Evolutionary conservation across 2,888 invertebrate species (phyloP).

Genomic region (Drosophila eohydei): DNA sequence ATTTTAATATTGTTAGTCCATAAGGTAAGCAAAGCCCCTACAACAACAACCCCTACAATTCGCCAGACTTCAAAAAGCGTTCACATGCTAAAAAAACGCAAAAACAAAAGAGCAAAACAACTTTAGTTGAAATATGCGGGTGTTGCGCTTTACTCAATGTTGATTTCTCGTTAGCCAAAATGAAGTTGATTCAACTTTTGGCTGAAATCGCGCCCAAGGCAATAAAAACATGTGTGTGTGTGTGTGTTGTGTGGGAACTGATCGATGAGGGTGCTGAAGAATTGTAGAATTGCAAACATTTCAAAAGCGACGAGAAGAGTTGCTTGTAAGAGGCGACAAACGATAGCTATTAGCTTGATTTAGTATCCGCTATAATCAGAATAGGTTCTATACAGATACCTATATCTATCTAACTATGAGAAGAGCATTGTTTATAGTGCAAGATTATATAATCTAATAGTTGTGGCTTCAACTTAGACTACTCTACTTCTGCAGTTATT

Average conservation of each 20-base stretch:
- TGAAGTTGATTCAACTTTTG: slow-evolving; percentile 54
- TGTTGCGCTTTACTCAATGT: slow-evolving; percentile 41
- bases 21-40: slow-evolving; percentile 79
- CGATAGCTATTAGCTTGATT: background rate
- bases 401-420: background rate
- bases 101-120: slow-evolving; percentile 15
- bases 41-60: slow-evolving; percentile 29
- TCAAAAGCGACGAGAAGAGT: background rate
- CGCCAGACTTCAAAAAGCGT: slow-evolving; percentile 21
- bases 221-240: slow-evolving; percentile 1
- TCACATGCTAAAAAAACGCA: slow-evolving; percentile 37
- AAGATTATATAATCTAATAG: background rate
- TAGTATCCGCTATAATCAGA: background rate
- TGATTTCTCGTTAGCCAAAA: slow-evolving; percentile 47
- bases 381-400: background rate
- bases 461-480: no score
- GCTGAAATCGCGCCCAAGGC: slow-evolving; percentile 35
- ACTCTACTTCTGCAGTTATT: no score
- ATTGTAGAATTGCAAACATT: slow-evolving; percentile 21
- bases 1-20: slow-evolving; percentile 83
- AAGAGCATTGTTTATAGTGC: background rate
- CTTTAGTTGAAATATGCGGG: slow-evolving; percentile 61
- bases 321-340: background rate
- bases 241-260: slow-evolving; percentile 35
- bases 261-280: slow-evolving; percentile 45